These are phyloP conservation scores for Timema cristinae DNA, from an alignment of 2,888 invertebrate species.

Conservation along the genomic window DNA sequence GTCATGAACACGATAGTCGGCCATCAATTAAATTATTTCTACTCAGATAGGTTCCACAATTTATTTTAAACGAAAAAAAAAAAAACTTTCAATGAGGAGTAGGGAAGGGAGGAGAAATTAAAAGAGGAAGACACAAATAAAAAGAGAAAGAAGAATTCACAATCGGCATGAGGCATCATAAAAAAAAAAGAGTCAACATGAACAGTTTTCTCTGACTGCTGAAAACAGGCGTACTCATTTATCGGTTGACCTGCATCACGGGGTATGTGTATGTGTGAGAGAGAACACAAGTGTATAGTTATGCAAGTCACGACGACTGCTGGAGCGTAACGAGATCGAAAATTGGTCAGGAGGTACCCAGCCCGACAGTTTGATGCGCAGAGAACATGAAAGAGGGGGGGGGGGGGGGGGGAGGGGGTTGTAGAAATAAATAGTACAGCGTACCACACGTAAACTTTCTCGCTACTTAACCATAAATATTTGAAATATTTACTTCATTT, in stretches of 20 bases:
- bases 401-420: too few relatives aligned
- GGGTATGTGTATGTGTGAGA: background rate
- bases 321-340: constrained; percentile 12
- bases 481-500: too few relatives aligned
- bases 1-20: background rate
- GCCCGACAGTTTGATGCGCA: too few relatives aligned
- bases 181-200: too few relatives aligned
- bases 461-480: too few relatives aligned
- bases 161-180: too few relatives aligned
- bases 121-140: background rate
- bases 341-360: background rate
- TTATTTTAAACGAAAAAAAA: too few relatives aligned
- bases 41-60: background rate
- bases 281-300: background rate
- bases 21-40: constrained; percentile 15
- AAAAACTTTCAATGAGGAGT: background rate
- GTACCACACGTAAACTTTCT: too few relatives aligned
- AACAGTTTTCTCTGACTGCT: background rate
- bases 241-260: background rate
- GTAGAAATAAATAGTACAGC: too few relatives aligned
- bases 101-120: background rate
- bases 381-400: too few relatives aligned
- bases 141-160: background rate
- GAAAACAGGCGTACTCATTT: constrained; percentile 8
- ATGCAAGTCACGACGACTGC: background rate